phyloP scores from a whole-genome alignment of 2,113 vertebrate species.

The Grammomys dolichurus region DNA sequence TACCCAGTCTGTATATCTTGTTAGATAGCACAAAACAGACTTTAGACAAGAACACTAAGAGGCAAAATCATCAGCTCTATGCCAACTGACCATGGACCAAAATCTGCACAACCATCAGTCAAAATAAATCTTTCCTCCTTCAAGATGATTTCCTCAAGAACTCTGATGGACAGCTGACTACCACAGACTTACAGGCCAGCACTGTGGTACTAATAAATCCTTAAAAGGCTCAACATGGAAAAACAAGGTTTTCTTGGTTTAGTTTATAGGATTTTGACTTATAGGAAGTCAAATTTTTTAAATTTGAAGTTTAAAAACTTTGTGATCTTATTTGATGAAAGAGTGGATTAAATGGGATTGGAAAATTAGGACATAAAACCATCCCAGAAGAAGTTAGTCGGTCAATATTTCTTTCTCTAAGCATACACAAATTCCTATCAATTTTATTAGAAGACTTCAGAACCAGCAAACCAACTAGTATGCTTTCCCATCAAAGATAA shows the following conservation, averaged over 20 bases:
- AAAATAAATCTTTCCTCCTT: not conserved
- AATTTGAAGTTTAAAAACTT: conserved; percentile 42
- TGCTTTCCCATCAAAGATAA: conserved; percentile 65
- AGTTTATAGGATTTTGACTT: not conserved
- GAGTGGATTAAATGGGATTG: conserved; percentile 33
- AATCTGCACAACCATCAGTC: no score
- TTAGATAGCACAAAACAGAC: not conserved
- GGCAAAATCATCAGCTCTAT: not conserved
- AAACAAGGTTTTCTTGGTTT: not conserved
- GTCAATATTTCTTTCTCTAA: conserved; percentile 48
- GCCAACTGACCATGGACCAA: no score
- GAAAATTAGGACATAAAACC: conserved; percentile 48
- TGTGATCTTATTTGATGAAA: conserved; percentile 58
- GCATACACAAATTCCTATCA: conserved; percentile 39
- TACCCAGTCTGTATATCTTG: not conserved
- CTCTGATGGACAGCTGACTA: not conserved
- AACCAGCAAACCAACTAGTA: conserved; percentile 46
- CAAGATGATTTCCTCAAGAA: not conserved
- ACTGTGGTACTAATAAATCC: not conserved
- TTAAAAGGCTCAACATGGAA: not conserved
- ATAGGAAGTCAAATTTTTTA: not conserved
- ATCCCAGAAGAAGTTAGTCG: conserved; percentile 30
- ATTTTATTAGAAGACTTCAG: conserved; percentile 49
- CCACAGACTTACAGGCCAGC: not conserved
- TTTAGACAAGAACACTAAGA: not conserved